phyloP scores from a whole-genome alignment of 2,888 invertebrate species.

The Apoda limacodes region DNA sequence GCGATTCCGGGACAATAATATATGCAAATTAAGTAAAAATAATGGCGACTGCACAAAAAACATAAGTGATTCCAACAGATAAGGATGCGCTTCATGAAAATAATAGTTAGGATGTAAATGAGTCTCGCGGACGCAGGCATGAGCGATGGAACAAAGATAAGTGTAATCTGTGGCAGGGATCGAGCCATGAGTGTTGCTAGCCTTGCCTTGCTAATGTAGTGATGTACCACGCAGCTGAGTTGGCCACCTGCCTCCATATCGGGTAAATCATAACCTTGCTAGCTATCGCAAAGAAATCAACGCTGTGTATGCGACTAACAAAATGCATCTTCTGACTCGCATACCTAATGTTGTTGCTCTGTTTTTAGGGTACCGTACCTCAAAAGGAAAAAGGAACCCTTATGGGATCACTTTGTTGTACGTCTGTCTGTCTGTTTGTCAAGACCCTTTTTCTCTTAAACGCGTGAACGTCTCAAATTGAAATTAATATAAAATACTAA shows the following conservation, averaged over 20 bases:
- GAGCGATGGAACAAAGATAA: neutral
- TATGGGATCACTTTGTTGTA: no score
- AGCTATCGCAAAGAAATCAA: no score
- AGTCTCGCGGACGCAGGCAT: neutral
- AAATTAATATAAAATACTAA: no score
- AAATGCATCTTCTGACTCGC: no score
- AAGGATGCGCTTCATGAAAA: neutral
- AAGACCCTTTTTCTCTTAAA: no score
- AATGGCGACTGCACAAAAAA: neutral
- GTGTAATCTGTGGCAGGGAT: neutral
- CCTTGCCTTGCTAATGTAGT: neutral
- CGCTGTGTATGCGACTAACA: no score
- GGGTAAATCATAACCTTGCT: constrained; percentile 21
- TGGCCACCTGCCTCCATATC: constrained; percentile 25
- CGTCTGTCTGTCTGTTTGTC: no score
- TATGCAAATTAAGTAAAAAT: neutral
- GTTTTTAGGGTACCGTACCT: no score
- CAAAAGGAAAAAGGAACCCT: no score
- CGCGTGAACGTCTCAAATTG: no score
- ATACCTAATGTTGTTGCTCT: no score
- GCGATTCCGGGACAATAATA: no score
- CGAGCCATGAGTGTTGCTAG: neutral
- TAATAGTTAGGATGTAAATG: neutral
- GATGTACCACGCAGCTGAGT: constrained; percentile 3
- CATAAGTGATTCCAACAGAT: neutral